phyloP scores from a whole-genome alignment of 2,888 invertebrate genomes.

The Cryptocephalus moraei region DNA sequence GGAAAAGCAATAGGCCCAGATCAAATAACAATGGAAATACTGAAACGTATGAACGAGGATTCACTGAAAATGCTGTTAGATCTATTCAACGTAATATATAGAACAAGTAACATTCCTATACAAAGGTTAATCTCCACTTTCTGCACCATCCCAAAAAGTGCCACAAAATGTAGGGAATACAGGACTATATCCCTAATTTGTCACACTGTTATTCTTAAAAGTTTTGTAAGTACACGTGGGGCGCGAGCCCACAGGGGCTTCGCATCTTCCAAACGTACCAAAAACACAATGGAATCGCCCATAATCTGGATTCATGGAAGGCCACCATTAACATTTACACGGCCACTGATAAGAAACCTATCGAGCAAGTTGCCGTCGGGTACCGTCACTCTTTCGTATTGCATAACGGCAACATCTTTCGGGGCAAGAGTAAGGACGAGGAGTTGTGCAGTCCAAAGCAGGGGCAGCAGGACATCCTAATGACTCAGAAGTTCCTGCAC shows the following conservation, averaged over 20 bases:
- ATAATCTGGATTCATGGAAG: slow-evolving; percentile 29
- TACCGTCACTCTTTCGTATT: slow-evolving; percentile 62
- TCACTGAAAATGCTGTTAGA: too few species aligned
- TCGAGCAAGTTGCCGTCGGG: slow-evolving; percentile 49
- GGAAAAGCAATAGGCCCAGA: too few species aligned
- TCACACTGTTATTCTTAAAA: too few species aligned
- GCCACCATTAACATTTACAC: slow-evolving; percentile 32
- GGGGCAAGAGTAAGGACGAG: slow-evolving; percentile 86
- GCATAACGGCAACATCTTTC: slow-evolving; percentile 38
- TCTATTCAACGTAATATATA: too few species aligned
- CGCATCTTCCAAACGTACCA: slow-evolving; percentile 46
- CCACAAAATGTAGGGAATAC: too few species aligned
- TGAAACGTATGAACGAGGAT: too few species aligned
- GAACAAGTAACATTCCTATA: too few species aligned
- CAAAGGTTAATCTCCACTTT: too few species aligned
- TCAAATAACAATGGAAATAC: too few species aligned
- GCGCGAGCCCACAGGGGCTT: slow-evolving; percentile 65
- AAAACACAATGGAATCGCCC: slow-evolving; percentile 15
- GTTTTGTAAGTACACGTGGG: slow-evolving; percentile 74
- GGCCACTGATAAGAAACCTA: slow-evolving; percentile 21
- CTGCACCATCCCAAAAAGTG: too few species aligned
- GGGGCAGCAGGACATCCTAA: slow-evolving; percentile 27
- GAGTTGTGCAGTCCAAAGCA: slow-evolving; percentile 69
- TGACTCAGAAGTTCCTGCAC: slow-evolving; percentile 30
- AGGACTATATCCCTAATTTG: too few species aligned